Conservation (phyloP, 2,113 vertebrate genomes). For the Nematolebias whitei region DNA sequence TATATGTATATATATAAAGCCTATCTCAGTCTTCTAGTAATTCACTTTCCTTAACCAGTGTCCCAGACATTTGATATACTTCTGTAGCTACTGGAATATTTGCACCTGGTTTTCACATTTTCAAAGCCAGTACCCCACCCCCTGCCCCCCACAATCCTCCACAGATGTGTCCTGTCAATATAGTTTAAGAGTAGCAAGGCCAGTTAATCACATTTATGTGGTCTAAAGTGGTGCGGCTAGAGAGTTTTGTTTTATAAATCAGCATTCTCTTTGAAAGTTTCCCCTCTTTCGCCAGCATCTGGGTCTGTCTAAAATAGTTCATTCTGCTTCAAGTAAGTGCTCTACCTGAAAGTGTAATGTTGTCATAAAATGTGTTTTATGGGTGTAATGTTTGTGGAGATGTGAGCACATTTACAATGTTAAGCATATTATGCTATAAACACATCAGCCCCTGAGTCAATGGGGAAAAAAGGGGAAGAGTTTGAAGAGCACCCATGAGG, state of each 20-base stretch:
- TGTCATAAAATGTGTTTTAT: constrained; percentile 58
- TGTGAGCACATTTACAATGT: constrained; percentile 49
- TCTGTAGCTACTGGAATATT: constrained; percentile 68
- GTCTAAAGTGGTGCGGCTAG: background rate
- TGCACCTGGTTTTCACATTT: constrained; percentile 57
- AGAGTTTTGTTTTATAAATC: too few relatives aligned
- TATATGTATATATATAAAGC: constrained; percentile 8
- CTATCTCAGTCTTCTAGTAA: background rate
- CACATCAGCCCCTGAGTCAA: constrained; percentile 32
- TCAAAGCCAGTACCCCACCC: constrained; percentile 23
- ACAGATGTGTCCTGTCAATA: constrained; percentile 78
- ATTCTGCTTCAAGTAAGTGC: constrained; percentile 1
- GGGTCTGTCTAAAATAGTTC: background rate
- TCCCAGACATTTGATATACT: constrained; percentile 41
- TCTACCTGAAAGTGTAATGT: constrained; percentile 29
- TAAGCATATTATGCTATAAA: constrained; percentile 58
- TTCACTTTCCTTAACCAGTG: constrained; percentile 56
- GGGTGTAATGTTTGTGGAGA: constrained; percentile 52
- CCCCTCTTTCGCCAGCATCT: background rate
- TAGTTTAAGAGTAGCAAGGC: constrained; percentile 70
- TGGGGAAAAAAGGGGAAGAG: constrained; percentile 33
- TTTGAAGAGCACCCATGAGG: constrained; percentile 55
- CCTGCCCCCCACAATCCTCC: constrained; percentile 32
- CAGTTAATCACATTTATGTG: constrained; percentile 62
- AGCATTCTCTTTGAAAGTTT: background rate